These are phyloP conservation scores for Drosophila hamatofila DNA, from an alignment of 2,888 invertebrate species.

Conservation along the genomic window DNA sequence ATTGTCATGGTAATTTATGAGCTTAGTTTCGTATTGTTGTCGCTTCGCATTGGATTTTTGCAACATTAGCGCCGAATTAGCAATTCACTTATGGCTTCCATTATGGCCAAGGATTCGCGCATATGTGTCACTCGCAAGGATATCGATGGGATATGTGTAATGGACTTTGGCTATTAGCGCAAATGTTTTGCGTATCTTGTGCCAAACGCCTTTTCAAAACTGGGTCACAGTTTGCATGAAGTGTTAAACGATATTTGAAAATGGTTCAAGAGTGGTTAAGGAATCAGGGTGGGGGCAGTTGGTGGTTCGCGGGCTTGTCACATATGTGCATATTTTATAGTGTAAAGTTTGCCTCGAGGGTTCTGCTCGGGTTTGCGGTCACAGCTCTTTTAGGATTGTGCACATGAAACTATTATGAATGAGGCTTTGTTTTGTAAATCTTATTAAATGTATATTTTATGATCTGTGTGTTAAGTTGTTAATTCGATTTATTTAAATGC, in stretches of 20 bases:
- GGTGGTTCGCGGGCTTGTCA: slow-evolving; percentile 31
- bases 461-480: background rate
- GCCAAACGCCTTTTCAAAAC: slow-evolving; percentile 54
- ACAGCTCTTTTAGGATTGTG: slow-evolving; percentile 11
- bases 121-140: slow-evolving; percentile 52
- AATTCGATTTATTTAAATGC: background rate
- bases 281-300: background rate
- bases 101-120: slow-evolving; percentile 62
- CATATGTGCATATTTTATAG: slow-evolving; percentile 69
- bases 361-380: slow-evolving; percentile 2
- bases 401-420: background rate
- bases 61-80: slow-evolving; percentile 48
- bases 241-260: slow-evolving; percentile 63
- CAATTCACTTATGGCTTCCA: slow-evolving; percentile 70
- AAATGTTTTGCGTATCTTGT: slow-evolving; percentile 43
- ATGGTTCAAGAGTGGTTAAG: background rate
- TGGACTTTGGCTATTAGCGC: slow-evolving; percentile 64
- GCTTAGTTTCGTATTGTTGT: slow-evolving; percentile 73
- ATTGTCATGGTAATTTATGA: slow-evolving; percentile 81
- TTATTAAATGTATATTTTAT: slow-evolving; percentile 26
- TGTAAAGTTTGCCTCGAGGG: slow-evolving; percentile 17
- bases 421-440: slow-evolving; percentile 14
- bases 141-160: slow-evolving; percentile 22
- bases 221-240: slow-evolving; percentile 66
- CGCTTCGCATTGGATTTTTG: slow-evolving; percentile 41